Evolutionary conservation across 2,888 invertebrate species (phyloP).

Genomic region (Tetrapedia diversipes): DNA sequence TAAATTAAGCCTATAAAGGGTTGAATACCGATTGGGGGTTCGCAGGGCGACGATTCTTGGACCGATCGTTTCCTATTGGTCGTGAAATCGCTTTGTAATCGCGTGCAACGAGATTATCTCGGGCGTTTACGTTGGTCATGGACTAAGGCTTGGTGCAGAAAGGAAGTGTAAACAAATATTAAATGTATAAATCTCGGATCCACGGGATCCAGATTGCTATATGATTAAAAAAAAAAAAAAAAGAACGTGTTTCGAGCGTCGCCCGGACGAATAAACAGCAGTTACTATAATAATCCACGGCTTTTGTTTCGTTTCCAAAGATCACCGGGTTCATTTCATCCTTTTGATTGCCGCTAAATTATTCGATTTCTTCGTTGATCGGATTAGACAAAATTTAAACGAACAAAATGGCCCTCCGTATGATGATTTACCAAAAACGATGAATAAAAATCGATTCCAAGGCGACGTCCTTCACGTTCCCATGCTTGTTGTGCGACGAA

Average conservation of each 20-base stretch:
- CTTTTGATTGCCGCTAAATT: background rate
- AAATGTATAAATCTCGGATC: conserved; percentile 27
- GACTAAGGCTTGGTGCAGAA: conserved; percentile 13
- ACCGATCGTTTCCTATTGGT: conserved; percentile 32
- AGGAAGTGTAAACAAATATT: conserved; percentile 17
- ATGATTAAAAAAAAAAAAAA: conserved; percentile 1
- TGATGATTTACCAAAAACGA: background rate
- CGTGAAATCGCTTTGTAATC: conserved; percentile 24
- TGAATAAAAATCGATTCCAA: conserved; percentile 12
- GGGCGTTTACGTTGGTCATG: conserved; percentile 22
- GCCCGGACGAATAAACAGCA: conserved; percentile 22
- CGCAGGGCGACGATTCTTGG: conserved; percentile 9
- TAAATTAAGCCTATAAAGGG: background rate
- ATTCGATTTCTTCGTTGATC: background rate
- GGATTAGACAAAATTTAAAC: background rate
- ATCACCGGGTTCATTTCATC: background rate
- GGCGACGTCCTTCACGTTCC: conserved; percentile 69
- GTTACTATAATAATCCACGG: conserved; percentile 1
- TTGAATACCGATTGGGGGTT: conserved; percentile 2
- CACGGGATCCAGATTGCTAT: conserved; percentile 19
- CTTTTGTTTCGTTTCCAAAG: background rate
- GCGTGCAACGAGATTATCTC: conserved; percentile 20
- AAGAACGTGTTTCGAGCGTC: conserved; percentile 51
- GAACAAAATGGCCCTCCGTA: background rate
- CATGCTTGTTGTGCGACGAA: conserved; percentile 75